Percentiles rank a stretch among this genome's conserved stretches.
phyloP scores from a whole-genome alignment of 2,888 invertebrate species.

The Vanessa cardui region DNA sequence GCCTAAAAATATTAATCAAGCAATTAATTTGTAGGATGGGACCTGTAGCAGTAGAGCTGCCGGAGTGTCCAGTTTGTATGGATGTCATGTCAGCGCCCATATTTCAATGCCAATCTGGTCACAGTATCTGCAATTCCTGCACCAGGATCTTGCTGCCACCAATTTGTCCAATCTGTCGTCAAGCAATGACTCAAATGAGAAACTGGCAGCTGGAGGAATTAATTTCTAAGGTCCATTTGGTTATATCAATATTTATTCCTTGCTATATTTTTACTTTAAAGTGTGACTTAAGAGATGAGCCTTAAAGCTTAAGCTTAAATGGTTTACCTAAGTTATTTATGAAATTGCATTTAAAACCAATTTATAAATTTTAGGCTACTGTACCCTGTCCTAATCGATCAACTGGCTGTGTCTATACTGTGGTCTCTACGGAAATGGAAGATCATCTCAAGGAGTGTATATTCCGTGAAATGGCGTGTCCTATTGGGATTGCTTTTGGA shows the following conservation, averaged over 20 bases:
- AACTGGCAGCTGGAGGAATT: slow-evolving; percentile 73
- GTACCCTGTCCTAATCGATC: slow-evolving; percentile 65
- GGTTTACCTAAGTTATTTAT: too few relatives aligned
- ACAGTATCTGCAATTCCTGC: slow-evolving; percentile 69
- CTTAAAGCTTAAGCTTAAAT: too few relatives aligned
- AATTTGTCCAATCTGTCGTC: slow-evolving; percentile 70
- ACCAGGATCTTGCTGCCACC: slow-evolving; percentile 60
- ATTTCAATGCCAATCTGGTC: slow-evolving; percentile 71
- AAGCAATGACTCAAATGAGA: slow-evolving; percentile 73
- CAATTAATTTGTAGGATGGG: slow-evolving; percentile 15
- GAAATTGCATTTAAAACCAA: neutral
- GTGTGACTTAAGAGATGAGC: too few relatives aligned
- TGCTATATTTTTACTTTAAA: neutral
- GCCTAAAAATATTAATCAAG: neutral
- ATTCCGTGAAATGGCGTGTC: slow-evolving; percentile 69
- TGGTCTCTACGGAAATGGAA: slow-evolving; percentile 54
- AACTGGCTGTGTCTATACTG: slow-evolving; percentile 62
- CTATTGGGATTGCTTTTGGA: slow-evolving; percentile 65
- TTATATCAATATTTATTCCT: neutral
- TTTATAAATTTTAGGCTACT: slow-evolving; percentile 52
- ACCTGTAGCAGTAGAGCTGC: slow-evolving; percentile 52
- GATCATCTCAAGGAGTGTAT: slow-evolving; percentile 73
- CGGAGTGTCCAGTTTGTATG: slow-evolving; percentile 74
- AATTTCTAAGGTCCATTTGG: slow-evolving; percentile 56
- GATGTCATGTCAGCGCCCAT: slow-evolving; percentile 70